These are phyloP conservation scores for Diorhabda sublineata DNA, from an alignment of 1,140 invertebrate genomes.

Conservation along the genomic window DNA sequence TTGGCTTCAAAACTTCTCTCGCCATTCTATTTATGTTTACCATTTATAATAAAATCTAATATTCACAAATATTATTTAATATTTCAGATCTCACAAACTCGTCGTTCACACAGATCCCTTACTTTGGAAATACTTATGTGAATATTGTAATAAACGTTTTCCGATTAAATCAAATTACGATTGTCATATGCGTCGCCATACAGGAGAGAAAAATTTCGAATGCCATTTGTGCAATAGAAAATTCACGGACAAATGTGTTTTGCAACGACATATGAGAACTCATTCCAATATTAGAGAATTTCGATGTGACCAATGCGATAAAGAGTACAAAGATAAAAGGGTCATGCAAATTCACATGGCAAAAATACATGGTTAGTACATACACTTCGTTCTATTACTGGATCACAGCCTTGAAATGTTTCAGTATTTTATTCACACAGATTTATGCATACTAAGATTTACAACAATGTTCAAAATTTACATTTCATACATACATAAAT, in stretches of 20 bases:
- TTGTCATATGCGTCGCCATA: constrained; percentile 35
- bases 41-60: too few relatives aligned
- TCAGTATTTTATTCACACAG: too few relatives aligned
- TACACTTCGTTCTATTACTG: too few relatives aligned
- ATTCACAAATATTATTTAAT: constrained; percentile 1
- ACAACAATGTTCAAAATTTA: too few relatives aligned
- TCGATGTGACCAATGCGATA: constrained; percentile 31
- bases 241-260: constrained; percentile 50
- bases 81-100: constrained; percentile 32
- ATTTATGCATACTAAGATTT: too few relatives aligned
- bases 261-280: constrained; percentile 38
- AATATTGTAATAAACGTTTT: constrained; percentile 41
- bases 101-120: constrained; percentile 34
- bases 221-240: constrained; percentile 70
- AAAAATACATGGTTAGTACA: constrained; percentile 20
- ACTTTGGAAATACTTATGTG: constrained; percentile 38
- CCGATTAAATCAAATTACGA: constrained; percentile 35
- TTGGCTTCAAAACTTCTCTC: too few relatives aligned
- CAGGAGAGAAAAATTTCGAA: constrained; percentile 60
- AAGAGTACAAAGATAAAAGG: constrained; percentile 33
- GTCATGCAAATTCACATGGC: constrained; percentile 34
- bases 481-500: too few relatives aligned
- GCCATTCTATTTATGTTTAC: too few relatives aligned
- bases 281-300: constrained; percentile 36
- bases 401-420: too few relatives aligned